Evolutionary conservation across 2,888 invertebrate genomes (phyloP).

Genomic region (Aplocera efformata): DNA sequence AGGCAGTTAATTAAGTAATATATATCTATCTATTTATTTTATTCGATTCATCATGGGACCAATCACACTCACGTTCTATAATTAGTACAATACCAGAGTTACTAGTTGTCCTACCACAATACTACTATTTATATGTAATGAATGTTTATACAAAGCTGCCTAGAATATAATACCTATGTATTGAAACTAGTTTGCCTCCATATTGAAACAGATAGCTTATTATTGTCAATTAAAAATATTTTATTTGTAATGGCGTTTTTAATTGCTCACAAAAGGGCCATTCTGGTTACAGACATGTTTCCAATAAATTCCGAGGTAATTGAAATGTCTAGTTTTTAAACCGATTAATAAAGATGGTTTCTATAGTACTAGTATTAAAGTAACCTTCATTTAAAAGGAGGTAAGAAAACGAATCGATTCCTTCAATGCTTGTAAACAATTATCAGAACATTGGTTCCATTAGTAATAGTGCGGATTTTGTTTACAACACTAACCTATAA

Average conservation of each 20-base stretch:
- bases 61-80: constrained; percentile 11
- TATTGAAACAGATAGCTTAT: constrained; percentile 50
- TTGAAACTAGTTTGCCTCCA: constrained; percentile 49
- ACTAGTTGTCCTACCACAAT: constrained; percentile 22
- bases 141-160: constrained; percentile 26
- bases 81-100: constrained; percentile 6
- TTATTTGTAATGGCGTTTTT: constrained; percentile 24
- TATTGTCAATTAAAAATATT: constrained; percentile 50
- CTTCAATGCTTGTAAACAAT: too few relatives aligned
- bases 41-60: constrained; percentile 1
- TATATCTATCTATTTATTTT: too few relatives aligned
- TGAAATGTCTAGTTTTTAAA: too few relatives aligned
- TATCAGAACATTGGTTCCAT: too few relatives aligned
- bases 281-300: neutral
- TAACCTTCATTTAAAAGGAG: too few relatives aligned
- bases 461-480: too few relatives aligned
- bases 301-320: too few relatives aligned
- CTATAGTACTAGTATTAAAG: too few relatives aligned
- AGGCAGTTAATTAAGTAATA: too few relatives aligned
- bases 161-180: constrained; percentile 18
- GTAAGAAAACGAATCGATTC: too few relatives aligned
- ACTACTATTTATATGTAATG: constrained; percentile 4
- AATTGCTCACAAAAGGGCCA: neutral
- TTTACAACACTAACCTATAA: too few relatives aligned
- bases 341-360: too few relatives aligned